Percentiles rank a stretch among this genome's conserved stretches.
phyloP scores from a whole-genome alignment of 2,113 vertebrate species.

The Nanorana parkeri region DNA sequence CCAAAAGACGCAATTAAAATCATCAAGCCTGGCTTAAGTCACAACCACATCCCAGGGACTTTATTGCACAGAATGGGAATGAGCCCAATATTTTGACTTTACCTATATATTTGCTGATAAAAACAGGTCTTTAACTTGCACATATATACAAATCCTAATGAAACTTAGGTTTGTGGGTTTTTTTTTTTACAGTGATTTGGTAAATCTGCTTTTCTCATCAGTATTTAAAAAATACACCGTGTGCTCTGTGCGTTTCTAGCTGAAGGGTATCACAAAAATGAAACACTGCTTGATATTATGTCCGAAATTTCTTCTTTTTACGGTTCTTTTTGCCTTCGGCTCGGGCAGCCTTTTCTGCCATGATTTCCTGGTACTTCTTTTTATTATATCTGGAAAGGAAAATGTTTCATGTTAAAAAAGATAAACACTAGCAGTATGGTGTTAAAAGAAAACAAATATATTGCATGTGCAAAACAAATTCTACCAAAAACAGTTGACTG shows the following conservation, averaged over 20 bases:
- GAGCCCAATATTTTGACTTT: background rate
- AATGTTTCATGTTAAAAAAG: too few relatives aligned
- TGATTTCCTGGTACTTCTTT: slow-evolving; percentile 88
- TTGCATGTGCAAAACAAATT: too few relatives aligned
- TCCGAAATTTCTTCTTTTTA: slow-evolving; percentile 87
- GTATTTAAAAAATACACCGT: background rate
- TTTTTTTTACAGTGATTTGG: background rate
- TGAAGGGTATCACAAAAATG: background rate
- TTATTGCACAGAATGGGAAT: background rate
- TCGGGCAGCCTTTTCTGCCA: slow-evolving; percentile 85
- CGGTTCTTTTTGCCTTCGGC: slow-evolving; percentile 85
- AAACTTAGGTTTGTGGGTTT: slow-evolving; percentile 1
- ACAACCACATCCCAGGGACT: background rate
- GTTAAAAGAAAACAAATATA: too few relatives aligned
- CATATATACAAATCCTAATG: background rate
- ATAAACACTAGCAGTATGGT: too few relatives aligned
- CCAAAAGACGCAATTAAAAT: too few relatives aligned
- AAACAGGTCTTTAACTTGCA: background rate
- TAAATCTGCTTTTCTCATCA: background rate
- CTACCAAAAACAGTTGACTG: too few relatives aligned
- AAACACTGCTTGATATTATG: slow-evolving; percentile 63
- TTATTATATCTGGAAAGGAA: slow-evolving; percentile 83
- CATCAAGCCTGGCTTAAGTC: too few relatives aligned
- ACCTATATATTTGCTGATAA: background rate
- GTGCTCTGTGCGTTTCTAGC: background rate